Evolutionary conservation across 2,888 invertebrate species (phyloP), one percentile per base, ranked within the genome.

Genomic region (Cloeon dipterum): DNA sequence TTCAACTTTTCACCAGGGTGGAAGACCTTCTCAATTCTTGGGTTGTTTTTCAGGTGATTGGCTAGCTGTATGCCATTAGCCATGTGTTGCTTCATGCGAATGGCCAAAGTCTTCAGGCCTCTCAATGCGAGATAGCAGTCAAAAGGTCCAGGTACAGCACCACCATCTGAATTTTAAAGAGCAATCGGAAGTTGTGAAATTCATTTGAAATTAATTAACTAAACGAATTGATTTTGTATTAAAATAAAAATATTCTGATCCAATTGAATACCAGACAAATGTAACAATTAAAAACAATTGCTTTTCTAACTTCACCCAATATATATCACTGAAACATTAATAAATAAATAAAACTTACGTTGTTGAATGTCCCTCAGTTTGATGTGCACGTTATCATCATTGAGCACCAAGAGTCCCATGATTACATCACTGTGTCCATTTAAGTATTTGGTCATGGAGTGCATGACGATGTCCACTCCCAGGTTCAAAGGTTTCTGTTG

Each of bases 351-450:
- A n/a, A n/a, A 29, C 29, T 29, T 61, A 85, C 88, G 72, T 53
- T 88, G 86, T 63, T 93, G 93, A 42, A 86, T 60, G 59, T 82
- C 94, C 46, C 72, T 65, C 25, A 98, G 57, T 50, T 65, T 68
- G 10, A 71, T 59, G 42, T 70, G 71, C 3, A 93, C 48, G 33
- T 68, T 68, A 26, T 78, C 70, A 46, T 72, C 65, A 46, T 73
- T 85, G 3, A 78, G 67, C 21, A 81, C 62, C 7, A 77, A 69
- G n/a, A 82, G 78, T 3, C 96, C 96, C 96, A 98, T 96, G 4
- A 96, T 73, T 18, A 91, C 81, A 59, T 98, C 96, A 1, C 86
- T 76, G 58, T 98, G 96, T 1, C 96, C 96, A 57, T 98, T 98
- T 74, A 98, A 83, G 53, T 94, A 98, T 58, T 98, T 96, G 1